Percentiles rank a stretch among this genome's conserved stretches.
Conservation (phyloP, 2,888 invertebrate species). For the Hermaeophaga mercurialis region DNA sequence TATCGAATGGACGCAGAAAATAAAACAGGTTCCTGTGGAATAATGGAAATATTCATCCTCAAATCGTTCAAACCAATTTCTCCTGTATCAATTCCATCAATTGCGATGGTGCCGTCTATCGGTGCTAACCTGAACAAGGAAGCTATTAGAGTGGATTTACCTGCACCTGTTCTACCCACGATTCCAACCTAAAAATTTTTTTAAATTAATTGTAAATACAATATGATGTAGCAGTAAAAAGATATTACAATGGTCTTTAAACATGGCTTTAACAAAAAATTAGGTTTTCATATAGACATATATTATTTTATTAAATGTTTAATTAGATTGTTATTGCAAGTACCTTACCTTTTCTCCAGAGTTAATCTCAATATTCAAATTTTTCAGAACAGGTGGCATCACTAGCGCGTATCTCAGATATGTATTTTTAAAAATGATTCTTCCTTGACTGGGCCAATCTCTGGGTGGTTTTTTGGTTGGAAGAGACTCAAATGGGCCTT, state of each 20-base stretch:
- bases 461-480: slow-evolving; percentile 60
- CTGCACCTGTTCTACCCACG: slow-evolving; percentile 87
- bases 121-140: slow-evolving; percentile 83
- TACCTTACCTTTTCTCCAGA: slow-evolving; percentile 73
- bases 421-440: slow-evolving; percentile 65
- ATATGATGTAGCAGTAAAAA: no score
- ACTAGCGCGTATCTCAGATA: slow-evolving; percentile 68
- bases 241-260: no score
- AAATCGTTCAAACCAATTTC: slow-evolving; percentile 76
- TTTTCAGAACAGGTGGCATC: slow-evolving; percentile 70
- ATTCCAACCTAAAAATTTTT: slow-evolving; percentile 76
- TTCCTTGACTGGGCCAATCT: slow-evolving; percentile 68
- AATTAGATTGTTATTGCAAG: no score
- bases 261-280: no score
- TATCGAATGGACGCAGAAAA: slow-evolving; percentile 83
- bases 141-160: slow-evolving; percentile 80
- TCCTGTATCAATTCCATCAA: slow-evolving; percentile 76
- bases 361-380: slow-evolving; percentile 67
- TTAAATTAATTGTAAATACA: no score
- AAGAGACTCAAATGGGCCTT: slow-evolving; percentile 64
- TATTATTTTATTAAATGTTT: no score
- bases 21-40: slow-evolving; percentile 80
- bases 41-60: slow-evolving; percentile 82
- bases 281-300: no score
- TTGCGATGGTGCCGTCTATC: slow-evolving; percentile 74